These are phyloP conservation scores for Triplophysa tibetana DNA, from an alignment of 2,113 vertebrate genomes.

Conservation along the genomic window DNA sequence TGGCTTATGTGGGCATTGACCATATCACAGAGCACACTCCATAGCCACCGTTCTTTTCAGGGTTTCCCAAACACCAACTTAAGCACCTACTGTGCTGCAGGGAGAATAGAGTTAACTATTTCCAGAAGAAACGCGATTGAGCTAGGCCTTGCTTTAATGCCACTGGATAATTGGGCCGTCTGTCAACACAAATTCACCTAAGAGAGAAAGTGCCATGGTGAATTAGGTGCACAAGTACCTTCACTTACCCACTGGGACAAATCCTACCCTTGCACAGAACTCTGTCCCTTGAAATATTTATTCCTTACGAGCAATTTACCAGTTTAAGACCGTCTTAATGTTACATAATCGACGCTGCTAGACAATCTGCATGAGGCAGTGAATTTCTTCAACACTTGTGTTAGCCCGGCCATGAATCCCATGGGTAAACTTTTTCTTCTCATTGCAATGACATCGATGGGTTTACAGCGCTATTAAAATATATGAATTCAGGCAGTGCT, in stretches of 20 bases:
- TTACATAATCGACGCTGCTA: slow-evolving; percentile 35
- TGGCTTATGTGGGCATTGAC: neutral
- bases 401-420: slow-evolving; percentile 12
- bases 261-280: slow-evolving; percentile 21
- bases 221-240: slow-evolving; percentile 50
- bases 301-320: slow-evolving; percentile 55
- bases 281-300: slow-evolving; percentile 41
- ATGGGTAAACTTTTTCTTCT: slow-evolving; percentile 10
- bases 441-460: neutral
- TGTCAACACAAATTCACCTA: slow-evolving; percentile 59
- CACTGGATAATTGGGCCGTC: slow-evolving; percentile 60
- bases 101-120: slow-evolving; percentile 32
- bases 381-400: slow-evolving; percentile 12
- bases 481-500: neutral
- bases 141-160: slow-evolving; percentile 47
- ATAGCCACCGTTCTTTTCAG: slow-evolving; percentile 16
- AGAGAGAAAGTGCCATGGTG: slow-evolving; percentile 43
- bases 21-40: neutral
- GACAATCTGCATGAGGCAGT: slow-evolving; percentile 30
- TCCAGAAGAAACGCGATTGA: slow-evolving; percentile 25
- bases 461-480: slow-evolving; percentile 9
- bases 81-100: slow-evolving; percentile 33
- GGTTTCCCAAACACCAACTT: slow-evolving; percentile 32
- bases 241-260: slow-evolving; percentile 53
- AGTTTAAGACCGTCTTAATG: slow-evolving; percentile 44